Percentiles rank a stretch among this genome's conserved stretches.
Evolutionary conservation across 2,888 invertebrate genomes (phyloP).

Genomic region (Eupithecia abbreviata): DNA sequence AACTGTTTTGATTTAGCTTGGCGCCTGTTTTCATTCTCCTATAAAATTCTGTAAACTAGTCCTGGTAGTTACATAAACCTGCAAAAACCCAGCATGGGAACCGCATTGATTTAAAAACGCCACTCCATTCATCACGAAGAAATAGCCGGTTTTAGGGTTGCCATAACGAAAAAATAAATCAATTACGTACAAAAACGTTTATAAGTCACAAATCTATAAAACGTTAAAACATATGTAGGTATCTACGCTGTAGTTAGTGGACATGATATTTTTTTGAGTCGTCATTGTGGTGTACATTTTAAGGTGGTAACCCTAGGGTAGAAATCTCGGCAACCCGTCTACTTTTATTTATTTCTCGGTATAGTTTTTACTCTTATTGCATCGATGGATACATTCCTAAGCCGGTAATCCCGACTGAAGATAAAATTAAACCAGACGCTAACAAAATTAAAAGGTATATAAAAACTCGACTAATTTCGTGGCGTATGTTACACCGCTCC

Average conservation of each 20-base stretch:
- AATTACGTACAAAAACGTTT: not conserved
- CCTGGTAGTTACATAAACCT: slow-evolving; percentile 20
- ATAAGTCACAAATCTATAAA: not conserved
- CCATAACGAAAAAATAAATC: slow-evolving; percentile 19
- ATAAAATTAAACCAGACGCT: slow-evolving; percentile 84
- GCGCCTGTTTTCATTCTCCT: slow-evolving; percentile 58
- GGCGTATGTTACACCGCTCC: slow-evolving; percentile 70
- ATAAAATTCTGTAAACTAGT: slow-evolving; percentile 46
- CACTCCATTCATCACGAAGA: slow-evolving; percentile 75
- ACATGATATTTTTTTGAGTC: not conserved
- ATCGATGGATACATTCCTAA: slow-evolving; percentile 81
- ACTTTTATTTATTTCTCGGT: slow-evolving; percentile 81
- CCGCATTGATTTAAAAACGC: slow-evolving; percentile 67
- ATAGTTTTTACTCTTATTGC: slow-evolving; percentile 80
- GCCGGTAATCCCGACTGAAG: slow-evolving; percentile 82
- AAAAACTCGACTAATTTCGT: slow-evolving; percentile 81
- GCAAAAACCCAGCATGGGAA: slow-evolving; percentile 60
- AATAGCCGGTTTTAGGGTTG: slow-evolving; percentile 56
- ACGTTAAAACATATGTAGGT: not conserved
- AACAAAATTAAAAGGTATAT: slow-evolving; percentile 82
- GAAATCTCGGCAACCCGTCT: slow-evolving; percentile 78
- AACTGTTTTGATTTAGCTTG: slow-evolving; percentile 69
- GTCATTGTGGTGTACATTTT: not conserved
- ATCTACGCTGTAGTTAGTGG: not conserved
- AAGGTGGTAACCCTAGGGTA: slow-evolving; percentile 60